A percentile compares a stretch with the other conserved stretches of the same genome.
Conservation (phyloP, 2,888 invertebrate species). For the Pogonocherus hispidulus region DNA sequence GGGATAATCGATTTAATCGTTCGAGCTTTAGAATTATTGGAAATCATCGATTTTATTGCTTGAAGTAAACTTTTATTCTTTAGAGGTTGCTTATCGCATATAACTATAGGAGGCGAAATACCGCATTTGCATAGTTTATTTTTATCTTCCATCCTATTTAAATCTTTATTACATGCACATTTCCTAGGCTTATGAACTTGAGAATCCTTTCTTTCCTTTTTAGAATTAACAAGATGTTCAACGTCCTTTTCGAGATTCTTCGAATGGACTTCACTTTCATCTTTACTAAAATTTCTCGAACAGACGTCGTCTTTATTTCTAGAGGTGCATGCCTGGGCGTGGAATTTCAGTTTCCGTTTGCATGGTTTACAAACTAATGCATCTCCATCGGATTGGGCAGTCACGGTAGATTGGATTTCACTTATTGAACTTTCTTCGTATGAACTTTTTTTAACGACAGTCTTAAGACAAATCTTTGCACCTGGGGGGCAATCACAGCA, state of each 20-base stretch:
- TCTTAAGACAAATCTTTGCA: background rate
- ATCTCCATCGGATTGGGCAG: background rate
- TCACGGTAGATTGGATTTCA: background rate
- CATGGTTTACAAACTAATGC: background rate
- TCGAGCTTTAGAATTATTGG: background rate
- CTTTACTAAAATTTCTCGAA: no score
- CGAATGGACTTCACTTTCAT: no score
- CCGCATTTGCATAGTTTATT: slow-evolving; percentile 19
- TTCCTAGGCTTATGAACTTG: background rate
- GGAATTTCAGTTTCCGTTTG: background rate
- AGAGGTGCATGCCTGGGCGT: background rate
- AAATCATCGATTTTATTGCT: slow-evolving; percentile 9
- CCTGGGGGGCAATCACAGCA: background rate
- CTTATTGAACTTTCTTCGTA: background rate
- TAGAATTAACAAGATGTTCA: slow-evolving; percentile 33
- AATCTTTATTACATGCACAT: slow-evolving; percentile 8
- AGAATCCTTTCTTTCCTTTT: slow-evolving; percentile 5
- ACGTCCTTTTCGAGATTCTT: slow-evolving; percentile 34
- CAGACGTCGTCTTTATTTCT: background rate
- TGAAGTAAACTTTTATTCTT: slow-evolving; percentile 3
- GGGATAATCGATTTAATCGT: background rate
- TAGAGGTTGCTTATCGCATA: slow-evolving; percentile 35
- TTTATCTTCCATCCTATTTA: background rate
- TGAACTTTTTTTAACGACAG: background rate
- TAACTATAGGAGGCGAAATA: slow-evolving; percentile 26